These are phyloP conservation scores for Malurus leucopterus DNA, from an alignment of 2,797 vertebrate genomes.

Conservation along the genomic window DNA sequence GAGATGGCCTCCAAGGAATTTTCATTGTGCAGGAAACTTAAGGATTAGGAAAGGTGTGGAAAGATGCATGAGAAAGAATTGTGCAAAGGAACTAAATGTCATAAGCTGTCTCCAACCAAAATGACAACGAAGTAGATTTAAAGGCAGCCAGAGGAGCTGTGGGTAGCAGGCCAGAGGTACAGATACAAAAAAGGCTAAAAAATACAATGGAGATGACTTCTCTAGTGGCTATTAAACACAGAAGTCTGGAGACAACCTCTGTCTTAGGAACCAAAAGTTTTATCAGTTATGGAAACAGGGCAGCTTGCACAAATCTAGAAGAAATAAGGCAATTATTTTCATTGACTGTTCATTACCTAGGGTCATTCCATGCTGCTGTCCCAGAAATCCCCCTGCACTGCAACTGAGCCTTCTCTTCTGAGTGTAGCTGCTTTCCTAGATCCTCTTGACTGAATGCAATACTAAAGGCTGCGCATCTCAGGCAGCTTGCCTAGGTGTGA, in stretches of 20 bases:
- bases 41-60: background rate
- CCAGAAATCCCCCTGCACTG: background rate
- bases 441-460: background rate
- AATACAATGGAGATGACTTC: background rate
- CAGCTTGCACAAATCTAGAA: background rate
- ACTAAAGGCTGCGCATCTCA: background rate
- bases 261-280: background rate
- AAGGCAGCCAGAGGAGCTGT: background rate
- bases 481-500: background rate
- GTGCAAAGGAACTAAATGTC: background rate
- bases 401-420: background rate
- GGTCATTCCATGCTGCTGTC: background rate
- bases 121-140: background rate
- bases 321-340: background rate
- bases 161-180: background rate
- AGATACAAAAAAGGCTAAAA: background rate
- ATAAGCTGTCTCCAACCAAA: background rate
- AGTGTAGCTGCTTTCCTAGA: background rate
- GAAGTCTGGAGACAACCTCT: background rate
- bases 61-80: background rate
- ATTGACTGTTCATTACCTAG: background rate
- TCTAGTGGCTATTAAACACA: background rate
- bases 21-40: background rate
- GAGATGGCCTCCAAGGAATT: background rate
- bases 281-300: background rate